A percentile compares a stretch with the other conserved stretches of the same genome.
phyloP scores from a whole-genome alignment of 2,797 vertebrate genomes.

The Melanotaenia nigrans region DNA sequence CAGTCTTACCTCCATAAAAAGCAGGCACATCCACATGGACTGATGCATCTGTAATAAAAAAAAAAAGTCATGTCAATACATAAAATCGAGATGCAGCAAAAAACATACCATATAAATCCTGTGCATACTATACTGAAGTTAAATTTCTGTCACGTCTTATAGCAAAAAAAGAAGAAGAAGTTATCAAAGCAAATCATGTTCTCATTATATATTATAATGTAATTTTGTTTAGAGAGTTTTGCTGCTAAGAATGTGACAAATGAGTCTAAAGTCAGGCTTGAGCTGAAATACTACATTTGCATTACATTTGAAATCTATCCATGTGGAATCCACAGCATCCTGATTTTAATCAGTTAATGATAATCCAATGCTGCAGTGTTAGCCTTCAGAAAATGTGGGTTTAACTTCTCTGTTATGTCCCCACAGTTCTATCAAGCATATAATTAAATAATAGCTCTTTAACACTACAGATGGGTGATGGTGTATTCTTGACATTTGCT shows the following conservation, averaged over 20 bases:
- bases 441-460: not conserved
- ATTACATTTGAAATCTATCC: not conserved
- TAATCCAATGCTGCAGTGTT: not conserved
- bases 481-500: constrained; percentile 28
- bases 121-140: not conserved
- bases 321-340: constrained; percentile 11
- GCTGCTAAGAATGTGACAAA: not conserved
- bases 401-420: not conserved
- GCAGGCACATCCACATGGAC: constrained; percentile 42
- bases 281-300: not conserved
- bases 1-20: constrained; percentile 73
- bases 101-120: not conserved
- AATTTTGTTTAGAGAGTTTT: not conserved
- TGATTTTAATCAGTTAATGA: constrained; percentile 2
- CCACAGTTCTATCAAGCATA: not conserved
- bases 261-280: not conserved
- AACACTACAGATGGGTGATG: not conserved
- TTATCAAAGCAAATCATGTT: constrained; percentile 15
- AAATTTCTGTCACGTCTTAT: not conserved
- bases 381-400: not conserved
- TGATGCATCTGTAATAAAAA: constrained; percentile 64
- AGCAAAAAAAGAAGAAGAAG: not conserved
- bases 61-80: constrained; percentile 27
- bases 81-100: constrained; percentile 1
- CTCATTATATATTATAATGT: not conserved